Evolutionary conservation across 2,113 vertebrate species (phyloP), one percentile per base, ranked within the genome.

Genomic region (Sander vitreus): DNA sequence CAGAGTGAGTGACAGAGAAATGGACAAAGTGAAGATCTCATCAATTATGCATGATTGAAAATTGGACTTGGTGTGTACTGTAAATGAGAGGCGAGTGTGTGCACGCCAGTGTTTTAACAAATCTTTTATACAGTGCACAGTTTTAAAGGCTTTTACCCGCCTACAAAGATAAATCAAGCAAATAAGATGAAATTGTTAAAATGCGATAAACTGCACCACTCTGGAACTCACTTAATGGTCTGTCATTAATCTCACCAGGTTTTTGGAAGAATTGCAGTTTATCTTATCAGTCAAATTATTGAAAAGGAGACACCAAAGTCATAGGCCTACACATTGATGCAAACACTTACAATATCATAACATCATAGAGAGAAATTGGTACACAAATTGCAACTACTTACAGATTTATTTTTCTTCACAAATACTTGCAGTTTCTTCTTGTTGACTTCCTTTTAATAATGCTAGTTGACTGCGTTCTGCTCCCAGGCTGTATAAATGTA

Each of bases 11-110:
- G 5, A 76, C 6, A 19, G 36, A 75, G 59, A 76, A 43, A 57
- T 45, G 23, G 64, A 60, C 25, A 45, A 48, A 71, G 53, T 59
- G 55, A 77, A 53, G 15, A 57, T 11, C 59, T 51, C 57, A 76
- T 85, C 53, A 71, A 73, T 83, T 83, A 90, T 87, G 73, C 48
- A 83, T 78, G 74, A 70, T 58, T 65, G 30, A 39, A 59, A 73
- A 63, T 83, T 81, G 15, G 53, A 66, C 45, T 57, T 11, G 39
- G 21, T 39, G 25, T 77, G 55, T 51, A 16, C 68, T 48, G 48
- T 65, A 64, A 43, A 64, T 70, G 58, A 78, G 81, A 80, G 70
- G 48, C 19, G 36, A 71, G 47, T 45, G 43, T 8, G 33, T 59
- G 60, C 13, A 23, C 43, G 62, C 55, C 39, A 53, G 63, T 47